These are phyloP conservation scores for Sebastes trivittatus DNA, from an alignment of 2,797 vertebrate species.

Conservation along the genomic window DNA sequence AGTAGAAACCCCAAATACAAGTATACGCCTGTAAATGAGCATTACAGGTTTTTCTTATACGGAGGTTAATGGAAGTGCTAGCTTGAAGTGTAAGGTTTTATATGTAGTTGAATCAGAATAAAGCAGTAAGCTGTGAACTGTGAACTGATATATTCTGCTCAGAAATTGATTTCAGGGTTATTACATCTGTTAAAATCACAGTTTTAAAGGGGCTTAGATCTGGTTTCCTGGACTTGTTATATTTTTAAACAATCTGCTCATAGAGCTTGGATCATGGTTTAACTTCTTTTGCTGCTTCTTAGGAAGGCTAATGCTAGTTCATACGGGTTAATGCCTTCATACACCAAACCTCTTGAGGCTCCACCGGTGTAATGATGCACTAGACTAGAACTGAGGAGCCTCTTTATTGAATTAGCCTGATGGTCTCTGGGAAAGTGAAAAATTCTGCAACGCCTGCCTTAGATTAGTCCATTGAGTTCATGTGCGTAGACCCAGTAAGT, in stretches of 20 bases:
- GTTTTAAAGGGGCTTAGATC: constrained; percentile 5
- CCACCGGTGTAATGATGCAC: constrained; percentile 42
- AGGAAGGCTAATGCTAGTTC: constrained; percentile 41
- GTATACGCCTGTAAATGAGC: too few species aligned
- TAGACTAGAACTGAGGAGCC: constrained; percentile 16
- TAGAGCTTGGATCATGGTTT: constrained; percentile 21
- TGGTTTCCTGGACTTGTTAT: constrained; percentile 11
- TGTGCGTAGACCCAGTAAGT: neutral
- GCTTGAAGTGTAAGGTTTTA: constrained; percentile 31
- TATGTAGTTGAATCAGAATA: constrained; percentile 22
- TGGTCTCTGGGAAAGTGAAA: constrained; percentile 48
- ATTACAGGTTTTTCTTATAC: neutral
- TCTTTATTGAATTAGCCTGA: constrained; percentile 45
- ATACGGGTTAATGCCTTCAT: constrained; percentile 54
- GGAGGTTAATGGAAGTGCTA: constrained; percentile 27
- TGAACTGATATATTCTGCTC: constrained; percentile 17
- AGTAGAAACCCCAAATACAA: too few species aligned
- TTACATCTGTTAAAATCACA: constrained; percentile 44
- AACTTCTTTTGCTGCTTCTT: constrained; percentile 23
- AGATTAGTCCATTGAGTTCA: constrained; percentile 10
- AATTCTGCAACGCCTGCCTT: constrained; percentile 27
- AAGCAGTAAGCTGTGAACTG: constrained; percentile 19
- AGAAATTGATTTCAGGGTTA: constrained; percentile 48
- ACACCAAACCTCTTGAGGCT: constrained; percentile 39
- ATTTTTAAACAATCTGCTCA: constrained; percentile 28